Evolutionary conservation across 2,888 invertebrate genomes (phyloP).

Genomic region (Platerodrilus igneus): DNA sequence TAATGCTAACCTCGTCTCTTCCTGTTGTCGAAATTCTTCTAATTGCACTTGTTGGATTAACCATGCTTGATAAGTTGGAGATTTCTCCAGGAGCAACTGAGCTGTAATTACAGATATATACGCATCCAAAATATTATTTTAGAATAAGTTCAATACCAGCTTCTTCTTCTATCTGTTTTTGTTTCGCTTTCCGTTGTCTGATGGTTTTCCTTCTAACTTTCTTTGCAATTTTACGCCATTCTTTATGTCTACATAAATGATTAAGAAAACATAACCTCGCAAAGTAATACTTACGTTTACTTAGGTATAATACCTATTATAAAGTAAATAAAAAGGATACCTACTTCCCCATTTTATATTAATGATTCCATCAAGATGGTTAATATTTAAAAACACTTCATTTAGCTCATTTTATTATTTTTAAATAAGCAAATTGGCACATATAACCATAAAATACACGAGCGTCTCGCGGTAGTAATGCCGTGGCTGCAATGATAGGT

Average conservation of each 20-base stretch:
- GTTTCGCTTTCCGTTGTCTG: constrained; percentile 56
- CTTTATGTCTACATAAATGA: constrained; percentile 54
- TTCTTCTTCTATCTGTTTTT: constrained; percentile 50
- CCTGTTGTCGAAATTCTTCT: constrained; percentile 52
- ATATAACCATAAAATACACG: no score
- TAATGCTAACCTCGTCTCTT: constrained; percentile 53
- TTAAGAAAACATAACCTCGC: constrained; percentile 40
- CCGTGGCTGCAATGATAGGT: no score
- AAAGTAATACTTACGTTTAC: constrained; percentile 15
- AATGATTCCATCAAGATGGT: no score
- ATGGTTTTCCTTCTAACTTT: constrained; percentile 65
- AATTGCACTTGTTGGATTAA: constrained; percentile 52
- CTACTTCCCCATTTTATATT: constrained; percentile 49
- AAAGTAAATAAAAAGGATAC: constrained; percentile 43
- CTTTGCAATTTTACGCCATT: constrained; percentile 72
- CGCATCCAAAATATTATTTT: not conserved
- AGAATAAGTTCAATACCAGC: constrained; percentile 44
- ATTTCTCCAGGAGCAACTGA: constrained; percentile 41
- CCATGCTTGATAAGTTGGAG: constrained; percentile 53
- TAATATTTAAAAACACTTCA: no score
- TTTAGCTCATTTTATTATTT: no score
- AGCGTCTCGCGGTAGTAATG: no score
- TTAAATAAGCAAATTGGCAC: no score
- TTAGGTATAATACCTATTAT: constrained; percentile 3
- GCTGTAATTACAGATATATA: constrained; percentile 38